Evolutionary conservation across 2,888 invertebrate genomes (phyloP).

Genomic region (Synanthedon tipuliformis): DNA sequence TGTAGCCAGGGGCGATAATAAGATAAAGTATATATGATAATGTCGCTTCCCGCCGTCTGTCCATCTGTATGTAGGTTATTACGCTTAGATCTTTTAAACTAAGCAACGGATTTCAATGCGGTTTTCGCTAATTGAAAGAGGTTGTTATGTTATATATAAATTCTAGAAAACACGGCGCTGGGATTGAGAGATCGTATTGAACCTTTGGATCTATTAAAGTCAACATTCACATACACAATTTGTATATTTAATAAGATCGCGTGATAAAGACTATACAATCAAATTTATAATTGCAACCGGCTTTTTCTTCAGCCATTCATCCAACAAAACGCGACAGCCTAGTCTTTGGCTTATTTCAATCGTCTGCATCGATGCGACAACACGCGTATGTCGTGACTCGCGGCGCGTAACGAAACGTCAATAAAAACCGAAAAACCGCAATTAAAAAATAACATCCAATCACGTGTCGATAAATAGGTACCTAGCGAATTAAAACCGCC

Average conservation of each 20-base stretch:
- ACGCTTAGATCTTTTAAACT: too few species aligned
- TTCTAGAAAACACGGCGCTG: too few species aligned
- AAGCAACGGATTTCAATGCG: too few species aligned
- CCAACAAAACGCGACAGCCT: conserved; percentile 1
- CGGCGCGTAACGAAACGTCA: conserved; percentile 12
- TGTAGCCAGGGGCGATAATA: too few species aligned
- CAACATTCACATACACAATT: too few species aligned
- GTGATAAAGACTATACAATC: not conserved
- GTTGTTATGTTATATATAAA: too few species aligned
- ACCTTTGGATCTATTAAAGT: too few species aligned
- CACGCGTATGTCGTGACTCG: conserved; percentile 32
- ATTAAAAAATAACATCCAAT: not conserved
- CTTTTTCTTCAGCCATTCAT: conserved; percentile 7
- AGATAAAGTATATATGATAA: too few species aligned
- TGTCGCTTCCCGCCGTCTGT: too few species aligned
- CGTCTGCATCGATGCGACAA: conserved; percentile 39
- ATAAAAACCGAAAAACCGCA: conserved; percentile 17
- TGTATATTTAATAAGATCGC: not conserved
- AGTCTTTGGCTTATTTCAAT: conserved; percentile 39
- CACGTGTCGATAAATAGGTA: not conserved
- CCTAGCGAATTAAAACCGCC: not conserved
- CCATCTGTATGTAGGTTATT: too few species aligned
- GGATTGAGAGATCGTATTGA: too few species aligned
- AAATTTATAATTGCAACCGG: not conserved
- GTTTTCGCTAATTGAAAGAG: too few species aligned